Conservation (phyloP, 2,888 invertebrate species). For the Zygaena filipendulae region DNA sequence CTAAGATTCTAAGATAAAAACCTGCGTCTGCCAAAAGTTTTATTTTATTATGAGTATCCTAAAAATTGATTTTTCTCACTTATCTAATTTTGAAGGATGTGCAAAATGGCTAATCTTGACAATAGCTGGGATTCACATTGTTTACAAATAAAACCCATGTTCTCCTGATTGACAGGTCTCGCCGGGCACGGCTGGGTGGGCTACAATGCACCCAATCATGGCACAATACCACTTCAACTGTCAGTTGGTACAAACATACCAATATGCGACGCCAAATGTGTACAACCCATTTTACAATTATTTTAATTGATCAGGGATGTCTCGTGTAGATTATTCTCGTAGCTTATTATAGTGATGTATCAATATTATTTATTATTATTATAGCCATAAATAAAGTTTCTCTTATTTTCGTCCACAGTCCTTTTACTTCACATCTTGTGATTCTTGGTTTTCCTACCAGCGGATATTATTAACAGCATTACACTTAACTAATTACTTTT, state of each 20-base stretch:
- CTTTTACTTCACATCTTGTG: too few relatives aligned
- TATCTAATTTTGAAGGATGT: neutral
- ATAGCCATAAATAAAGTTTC: too few relatives aligned
- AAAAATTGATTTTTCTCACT: neutral
- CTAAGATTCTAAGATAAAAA: too few relatives aligned
- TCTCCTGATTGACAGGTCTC: conserved; percentile 38
- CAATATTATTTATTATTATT: too few relatives aligned
- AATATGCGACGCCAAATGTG: conserved; percentile 14
- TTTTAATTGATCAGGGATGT: neutral
- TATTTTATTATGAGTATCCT: too few relatives aligned
- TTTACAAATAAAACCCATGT: conserved; percentile 52
- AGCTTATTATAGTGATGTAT: too few relatives aligned
- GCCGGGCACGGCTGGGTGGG: conserved; percentile 32
- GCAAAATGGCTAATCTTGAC: conserved; percentile 16
- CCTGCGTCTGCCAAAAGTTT: too few relatives aligned
- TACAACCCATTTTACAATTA: neutral
- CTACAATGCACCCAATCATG: conserved; percentile 35
- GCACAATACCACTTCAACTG: conserved; percentile 34
- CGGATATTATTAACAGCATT: too few relatives aligned
- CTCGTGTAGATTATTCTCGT: too few relatives aligned
- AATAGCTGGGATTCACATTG: conserved; percentile 38
- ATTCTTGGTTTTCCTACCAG: too few relatives aligned
- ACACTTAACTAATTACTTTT: too few relatives aligned
- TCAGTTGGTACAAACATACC: conserved; percentile 24
- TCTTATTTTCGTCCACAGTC: too few relatives aligned